These are phyloP conservation scores for Ormyrus pomaceus DNA, from an alignment of 2,888 invertebrate genomes.

Conservation along the genomic window DNA sequence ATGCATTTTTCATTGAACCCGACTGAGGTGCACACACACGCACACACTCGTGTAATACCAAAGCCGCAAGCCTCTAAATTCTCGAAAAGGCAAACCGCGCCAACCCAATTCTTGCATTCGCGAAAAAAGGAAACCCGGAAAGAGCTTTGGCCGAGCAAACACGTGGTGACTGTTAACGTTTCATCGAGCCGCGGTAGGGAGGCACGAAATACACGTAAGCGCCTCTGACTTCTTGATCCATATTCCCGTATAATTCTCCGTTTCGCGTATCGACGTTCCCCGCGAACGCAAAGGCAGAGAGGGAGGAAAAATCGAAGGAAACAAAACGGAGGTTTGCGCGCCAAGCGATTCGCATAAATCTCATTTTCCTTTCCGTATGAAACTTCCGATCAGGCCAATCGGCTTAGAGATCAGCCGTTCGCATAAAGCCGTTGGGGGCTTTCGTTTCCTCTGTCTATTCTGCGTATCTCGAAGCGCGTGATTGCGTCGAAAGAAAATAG, in stretches of 20 bases:
- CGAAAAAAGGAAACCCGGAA: background rate
- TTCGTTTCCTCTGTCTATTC: too few relatives aligned
- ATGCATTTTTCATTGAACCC: slow-evolving; percentile 23
- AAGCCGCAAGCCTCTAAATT: slow-evolving; percentile 30
- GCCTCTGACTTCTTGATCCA: background rate
- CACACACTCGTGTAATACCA: too few relatives aligned
- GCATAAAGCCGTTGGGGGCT: slow-evolving; percentile 16
- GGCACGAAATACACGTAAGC: background rate
- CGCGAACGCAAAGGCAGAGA: background rate
- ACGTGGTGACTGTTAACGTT: too few relatives aligned
- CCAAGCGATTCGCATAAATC: slow-evolving; percentile 5
- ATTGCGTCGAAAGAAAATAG: too few relatives aligned
- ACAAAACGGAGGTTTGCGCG: background rate
- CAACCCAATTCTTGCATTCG: slow-evolving; percentile 14
- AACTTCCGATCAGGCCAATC: slow-evolving; percentile 11
- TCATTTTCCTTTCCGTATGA: background rate
- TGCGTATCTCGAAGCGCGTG: too few relatives aligned
- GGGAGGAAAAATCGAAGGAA: background rate
- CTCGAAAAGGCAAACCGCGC: slow-evolving; percentile 12
- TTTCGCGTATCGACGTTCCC: background rate
- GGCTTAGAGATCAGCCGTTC: slow-evolving; percentile 30
- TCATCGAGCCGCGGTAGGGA: too few relatives aligned
- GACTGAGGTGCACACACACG: background rate
- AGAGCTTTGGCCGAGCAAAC: background rate
- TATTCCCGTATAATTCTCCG: slow-evolving; percentile 10